Conservation (phyloP, 2,888 invertebrate genomes). For the Dasysyrphus tricinctus region DNA sequence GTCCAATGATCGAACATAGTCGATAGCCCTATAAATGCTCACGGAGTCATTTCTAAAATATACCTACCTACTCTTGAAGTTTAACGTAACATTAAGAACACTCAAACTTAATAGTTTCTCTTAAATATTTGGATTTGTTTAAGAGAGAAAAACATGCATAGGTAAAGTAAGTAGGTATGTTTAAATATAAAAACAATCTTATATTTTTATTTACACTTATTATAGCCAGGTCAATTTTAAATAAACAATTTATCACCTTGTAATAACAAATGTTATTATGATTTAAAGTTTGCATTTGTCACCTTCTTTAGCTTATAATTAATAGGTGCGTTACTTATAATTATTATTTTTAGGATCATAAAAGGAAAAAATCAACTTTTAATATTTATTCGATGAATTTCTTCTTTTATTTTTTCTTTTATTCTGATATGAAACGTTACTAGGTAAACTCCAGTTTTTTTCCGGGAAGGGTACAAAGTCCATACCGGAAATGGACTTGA, state of each 20-base stretch:
- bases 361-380: too few species aligned
- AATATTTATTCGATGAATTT: too few species aligned
- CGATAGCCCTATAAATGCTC: neutral
- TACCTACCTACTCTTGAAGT: neutral
- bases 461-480: too few species aligned
- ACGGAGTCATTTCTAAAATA: neutral
- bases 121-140: neutral
- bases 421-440: too few species aligned
- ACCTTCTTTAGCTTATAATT: too few species aligned
- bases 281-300: neutral
- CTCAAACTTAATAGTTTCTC: neutral
- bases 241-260: neutral
- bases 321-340: too few species aligned
- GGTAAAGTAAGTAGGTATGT: neutral
- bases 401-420: too few species aligned
- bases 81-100: neutral
- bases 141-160: neutral
- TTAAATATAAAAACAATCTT: neutral
- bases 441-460: too few species aligned
- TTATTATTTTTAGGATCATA: too few species aligned
- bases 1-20: conserved; percentile 12
- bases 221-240: neutral
- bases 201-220: neutral
- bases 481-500: too few species aligned
- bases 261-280: neutral